phyloP scores from a whole-genome alignment of 2,113 vertebrate species.

The Tenrec ecaudatus region DNA sequence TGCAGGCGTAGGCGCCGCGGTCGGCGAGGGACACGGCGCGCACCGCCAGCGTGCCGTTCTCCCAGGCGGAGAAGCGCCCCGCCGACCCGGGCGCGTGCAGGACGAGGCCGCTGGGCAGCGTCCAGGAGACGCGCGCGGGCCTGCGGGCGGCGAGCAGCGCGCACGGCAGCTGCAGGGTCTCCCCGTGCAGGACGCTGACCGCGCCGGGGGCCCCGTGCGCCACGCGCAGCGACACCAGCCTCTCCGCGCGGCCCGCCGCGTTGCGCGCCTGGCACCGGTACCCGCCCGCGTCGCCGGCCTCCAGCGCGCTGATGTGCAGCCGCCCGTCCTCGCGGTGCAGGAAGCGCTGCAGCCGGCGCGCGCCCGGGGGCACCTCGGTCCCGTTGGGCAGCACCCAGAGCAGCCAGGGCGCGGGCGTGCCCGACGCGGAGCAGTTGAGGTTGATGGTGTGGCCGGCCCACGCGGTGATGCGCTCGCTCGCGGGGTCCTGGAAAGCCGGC shows the following conservation, averaged over 20 bases:
- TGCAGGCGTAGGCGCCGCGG: slow-evolving; percentile 92
- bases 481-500: slow-evolving; percentile 84
- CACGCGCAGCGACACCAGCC: slow-evolving; percentile 88
- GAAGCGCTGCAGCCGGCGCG: slow-evolving; percentile 86
- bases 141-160: slow-evolving; percentile 77
- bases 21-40: slow-evolving; percentile 91
- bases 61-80: slow-evolving; percentile 89
- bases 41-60: slow-evolving; percentile 92
- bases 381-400: slow-evolving; percentile 94
- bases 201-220: slow-evolving; percentile 89
- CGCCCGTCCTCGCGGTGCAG: slow-evolving; percentile 90
- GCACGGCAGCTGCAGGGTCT: slow-evolving; percentile 92
- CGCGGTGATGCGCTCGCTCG: slow-evolving; percentile 87
- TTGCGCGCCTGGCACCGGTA: slow-evolving; percentile 93
- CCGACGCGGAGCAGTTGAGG: slow-evolving; percentile 92
- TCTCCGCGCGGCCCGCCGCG: slow-evolving; percentile 86
- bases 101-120: slow-evolving; percentile 89
- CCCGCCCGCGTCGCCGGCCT: slow-evolving; percentile 88
- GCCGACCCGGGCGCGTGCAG: slow-evolving; percentile 88
- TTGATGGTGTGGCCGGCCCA: slow-evolving; percentile 89
- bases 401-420: slow-evolving; percentile 82
- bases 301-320: slow-evolving; percentile 89
- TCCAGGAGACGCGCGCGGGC: slow-evolving; percentile 89
- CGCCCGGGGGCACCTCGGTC: slow-evolving; percentile 86
- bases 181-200: slow-evolving; percentile 91